Base-by-base conservation (phyloP, 2,888 invertebrate genomes). In the Megastigmus dorsalis region DNA sequence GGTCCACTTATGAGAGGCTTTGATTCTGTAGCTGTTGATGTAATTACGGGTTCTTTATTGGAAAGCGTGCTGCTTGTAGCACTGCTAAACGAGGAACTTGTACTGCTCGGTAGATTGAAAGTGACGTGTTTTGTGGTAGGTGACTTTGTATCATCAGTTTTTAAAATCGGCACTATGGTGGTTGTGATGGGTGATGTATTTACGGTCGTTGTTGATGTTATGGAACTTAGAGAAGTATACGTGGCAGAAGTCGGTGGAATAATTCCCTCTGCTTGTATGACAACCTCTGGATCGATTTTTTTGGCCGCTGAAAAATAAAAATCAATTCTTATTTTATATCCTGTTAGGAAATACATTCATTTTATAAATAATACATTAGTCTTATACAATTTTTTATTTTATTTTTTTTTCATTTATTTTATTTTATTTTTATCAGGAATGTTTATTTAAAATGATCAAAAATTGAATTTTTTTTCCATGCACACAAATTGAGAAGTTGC, bases 111-210 rank as follows among this genome's bases (percentile, higher is more conserved):
- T 18, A 84, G 66, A 63, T 80, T 82, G 48, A 87, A 87, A 0
- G 83, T 80, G 2, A 85, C 84, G 26, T 83, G 84, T 62, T 84
- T 86, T 15, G 55, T 54, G 0, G 76, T 55, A 0, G 82, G 77
- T 9, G 80, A 76, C 7, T 79, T 80, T 0, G 74, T 66, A 2
- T 66, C 76, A 36, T 82, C 80, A 2, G 75, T 74, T 33, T 81
- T 81, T 4, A 84, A 73, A 2, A 83, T 82, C 1, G 86, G 85
- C 1, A 78, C 79, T 2, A 87, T 78, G 4, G 84, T 83, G 0
- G 86, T 85, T 0, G 84, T 79, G 7, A 88, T 84, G 0, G 87
- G 88, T 0, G 86, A 83, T 0, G 85, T 85, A 59, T 86, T 88
- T 0, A 85, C 77, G 4, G 80, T 84, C 0, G 86, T 87, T 4